A percentile compares a stretch with the other conserved stretches of the same genome.
These are phyloP conservation scores for Clivina fossor DNA, from an alignment of 2,888 invertebrate species.

Conservation along the genomic window DNA sequence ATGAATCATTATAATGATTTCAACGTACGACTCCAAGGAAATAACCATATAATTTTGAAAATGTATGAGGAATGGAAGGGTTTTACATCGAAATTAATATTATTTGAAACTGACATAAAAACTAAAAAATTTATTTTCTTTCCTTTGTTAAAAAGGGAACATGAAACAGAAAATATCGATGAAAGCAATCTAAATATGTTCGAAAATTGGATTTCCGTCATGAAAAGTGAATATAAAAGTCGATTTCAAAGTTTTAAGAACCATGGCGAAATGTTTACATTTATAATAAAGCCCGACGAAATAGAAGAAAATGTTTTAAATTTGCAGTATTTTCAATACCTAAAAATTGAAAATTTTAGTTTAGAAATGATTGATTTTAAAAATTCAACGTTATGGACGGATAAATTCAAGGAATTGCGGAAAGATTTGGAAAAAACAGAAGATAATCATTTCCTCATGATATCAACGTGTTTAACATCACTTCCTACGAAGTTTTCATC, in stretches of 20 bases:
- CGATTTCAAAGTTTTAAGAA: too few species aligned
- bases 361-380: conserved; percentile 30
- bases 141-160: conserved; percentile 36
- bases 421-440: conserved; percentile 36
- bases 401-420: conserved; percentile 37
- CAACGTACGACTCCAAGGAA: conserved; percentile 5
- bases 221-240: too few species aligned
- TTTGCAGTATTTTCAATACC: too few species aligned
- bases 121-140: conserved; percentile 37
- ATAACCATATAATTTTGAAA: conserved; percentile 38
- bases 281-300: too few species aligned
- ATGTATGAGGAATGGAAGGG: conserved; percentile 40
- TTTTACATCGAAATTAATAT: conserved; percentile 38
- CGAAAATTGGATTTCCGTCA: too few species aligned
- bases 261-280: too few species aligned
- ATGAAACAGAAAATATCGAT: conserved; percentile 38
- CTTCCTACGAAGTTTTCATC: conserved; percentile 38
- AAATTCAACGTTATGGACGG: conserved; percentile 36
- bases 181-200: too few species aligned
- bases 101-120: conserved; percentile 39
- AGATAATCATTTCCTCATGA: conserved; percentile 36
- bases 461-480: conserved; percentile 37
- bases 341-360: too few species aligned
- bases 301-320: too few species aligned
- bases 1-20: too few species aligned